Percentiles rank a stretch among this genome's conserved stretches.
Evolutionary conservation across 2,888 invertebrate species (phyloP).

Genomic region (Abrostola tripartita): DNA sequence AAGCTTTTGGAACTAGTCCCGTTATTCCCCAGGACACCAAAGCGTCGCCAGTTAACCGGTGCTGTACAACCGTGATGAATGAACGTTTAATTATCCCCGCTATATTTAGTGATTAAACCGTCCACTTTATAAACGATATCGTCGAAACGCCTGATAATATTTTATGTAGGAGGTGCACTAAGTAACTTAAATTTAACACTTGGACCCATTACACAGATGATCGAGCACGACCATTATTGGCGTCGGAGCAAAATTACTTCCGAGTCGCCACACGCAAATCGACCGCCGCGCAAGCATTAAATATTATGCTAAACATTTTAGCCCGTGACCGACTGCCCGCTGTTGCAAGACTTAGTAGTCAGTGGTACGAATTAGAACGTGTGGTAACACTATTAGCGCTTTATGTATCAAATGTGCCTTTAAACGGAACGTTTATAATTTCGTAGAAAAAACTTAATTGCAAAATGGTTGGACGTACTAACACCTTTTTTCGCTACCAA

Average conservation of each 20-base stretch:
- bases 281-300: constrained; percentile 57
- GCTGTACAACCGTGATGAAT: constrained; percentile 39
- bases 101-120: constrained; percentile 53
- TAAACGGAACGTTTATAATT: constrained; percentile 2
- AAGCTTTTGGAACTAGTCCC: constrained; percentile 26
- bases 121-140: constrained; percentile 48
- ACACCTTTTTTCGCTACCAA: too few relatives aligned
- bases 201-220: constrained; percentile 65
- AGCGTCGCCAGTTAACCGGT: constrained; percentile 15
- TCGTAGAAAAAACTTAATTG: neutral
- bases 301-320: constrained; percentile 36
- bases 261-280: constrained; percentile 72
- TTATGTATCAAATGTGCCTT: constrained; percentile 4
- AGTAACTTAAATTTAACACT: constrained; percentile 69
- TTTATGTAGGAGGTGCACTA: constrained; percentile 39
- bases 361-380: constrained; percentile 19
- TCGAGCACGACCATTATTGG: constrained; percentile 67
- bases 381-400: constrained; percentile 12
- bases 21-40: constrained; percentile 30
- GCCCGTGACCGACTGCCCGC: neutral
- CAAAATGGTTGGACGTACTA: too few relatives aligned
- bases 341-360: constrained; percentile 7
- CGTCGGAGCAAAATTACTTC: constrained; percentile 74
- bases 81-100: constrained; percentile 46
- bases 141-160: constrained; percentile 49